Evolutionary conservation across 2,888 invertebrate genomes (phyloP), one percentile per base, ranked within the genome.

Genomic region (Syritta pipiens): DNA sequence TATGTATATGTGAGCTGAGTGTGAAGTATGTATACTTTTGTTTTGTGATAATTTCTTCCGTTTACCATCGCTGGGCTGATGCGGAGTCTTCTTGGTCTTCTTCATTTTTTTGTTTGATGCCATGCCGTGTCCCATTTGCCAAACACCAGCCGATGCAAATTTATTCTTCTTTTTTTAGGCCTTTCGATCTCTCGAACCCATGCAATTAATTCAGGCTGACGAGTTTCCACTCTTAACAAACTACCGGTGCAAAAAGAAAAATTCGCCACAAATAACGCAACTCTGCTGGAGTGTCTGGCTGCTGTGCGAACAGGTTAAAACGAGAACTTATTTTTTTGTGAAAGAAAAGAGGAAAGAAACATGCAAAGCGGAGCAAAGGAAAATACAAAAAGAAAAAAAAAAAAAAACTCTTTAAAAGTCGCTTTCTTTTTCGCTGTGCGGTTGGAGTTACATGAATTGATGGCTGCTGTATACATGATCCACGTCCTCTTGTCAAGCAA

Each of bases 1-100:
- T 68, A 51, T 20, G 14, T 10, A n/a, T 57, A 40, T 49, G 48
- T 24, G 74, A 42, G n/a, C n/a, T n/a, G 53, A 30, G 65, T 22
- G 53, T 37, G 17, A 17, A 9, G 4, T 65, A 65, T 63, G 63
- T 77, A 77, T 59, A 65, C 51, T 62, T 77, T 65, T 71, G 71
- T 71, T 77, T 77, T 71, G 77, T 71, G 60, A 72, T 72, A 71
- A 53, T 72, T 71, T 51, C 42, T 55, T 76, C 59, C 46, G 46
- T 20, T 24, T 26, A 40, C 44, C 37, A 32, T 22, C 37, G 7
- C 12, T 14, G 57, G 19, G 26, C 17, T 12, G n/a, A n/a, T n/a
- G n/a, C n/a, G n/a, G n/a, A n/a, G n/a, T n/a, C n/a, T n/a, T n/a
- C n/a, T n/a, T 42, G 4, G 26, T 20, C 17, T 17, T 17, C n/a